Evolutionary conservation across 2,888 invertebrate species (phyloP).

Genomic region (Spodoptera picta): DNA sequence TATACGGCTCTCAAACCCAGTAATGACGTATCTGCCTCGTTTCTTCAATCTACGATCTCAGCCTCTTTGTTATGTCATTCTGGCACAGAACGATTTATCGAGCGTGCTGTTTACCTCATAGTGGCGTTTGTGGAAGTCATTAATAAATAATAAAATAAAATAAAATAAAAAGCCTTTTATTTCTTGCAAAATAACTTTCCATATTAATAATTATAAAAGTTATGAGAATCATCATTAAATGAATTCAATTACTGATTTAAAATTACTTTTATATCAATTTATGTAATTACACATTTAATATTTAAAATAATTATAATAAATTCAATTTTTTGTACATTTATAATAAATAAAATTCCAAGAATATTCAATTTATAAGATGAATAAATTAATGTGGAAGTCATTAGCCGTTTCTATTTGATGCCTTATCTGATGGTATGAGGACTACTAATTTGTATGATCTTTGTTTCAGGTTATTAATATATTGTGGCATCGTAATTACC

Average conservation of each 20-base stretch:
- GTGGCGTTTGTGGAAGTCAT: constrained; percentile 56
- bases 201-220: no score
- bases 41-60: constrained; percentile 36
- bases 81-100: constrained; percentile 71
- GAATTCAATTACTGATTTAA: no score
- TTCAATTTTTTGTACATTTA: no score
- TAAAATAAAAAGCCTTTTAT: no score
- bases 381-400: constrained; percentile 58
- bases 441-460: constrained; percentile 43
- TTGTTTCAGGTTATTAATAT: constrained; percentile 2
- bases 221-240: no score
- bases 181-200: no score
- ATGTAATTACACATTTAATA: no score
- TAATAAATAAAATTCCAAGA: no score
- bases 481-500: background rate
- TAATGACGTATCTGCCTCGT: constrained; percentile 21
- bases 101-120: constrained; percentile 53
- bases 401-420: constrained; percentile 42
- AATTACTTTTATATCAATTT: no score
- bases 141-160: no score
- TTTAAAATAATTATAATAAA: no score
- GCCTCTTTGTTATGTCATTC: constrained; percentile 74
- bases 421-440: constrained; percentile 29
- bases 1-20: background rate
- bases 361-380: no score